Evolutionary conservation across 2,888 invertebrate genomes (phyloP).

Genomic region (Protula sp.): DNA sequence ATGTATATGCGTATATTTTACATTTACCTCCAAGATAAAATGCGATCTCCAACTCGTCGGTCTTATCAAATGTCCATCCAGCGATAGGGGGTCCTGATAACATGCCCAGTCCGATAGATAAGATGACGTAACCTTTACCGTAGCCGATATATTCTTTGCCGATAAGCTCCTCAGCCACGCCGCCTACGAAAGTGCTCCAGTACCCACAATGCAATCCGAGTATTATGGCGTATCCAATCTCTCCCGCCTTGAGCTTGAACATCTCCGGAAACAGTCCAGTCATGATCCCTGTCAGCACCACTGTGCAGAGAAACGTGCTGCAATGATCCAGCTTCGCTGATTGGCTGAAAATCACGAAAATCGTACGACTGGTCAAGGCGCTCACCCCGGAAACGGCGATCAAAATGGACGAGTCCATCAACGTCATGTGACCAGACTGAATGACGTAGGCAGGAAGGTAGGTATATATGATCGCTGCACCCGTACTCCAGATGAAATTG

Average conservation of each 20-base stretch:
- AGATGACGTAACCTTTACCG: slow-evolving; percentile 43
- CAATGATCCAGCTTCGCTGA: slow-evolving; percentile 45
- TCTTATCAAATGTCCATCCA: slow-evolving; percentile 22
- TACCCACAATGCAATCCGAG: slow-evolving; percentile 50
- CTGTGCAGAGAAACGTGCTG: slow-evolving; percentile 39
- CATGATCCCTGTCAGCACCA: slow-evolving; percentile 40
- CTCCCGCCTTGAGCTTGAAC: slow-evolving; percentile 42
- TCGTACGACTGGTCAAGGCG: slow-evolving; percentile 37
- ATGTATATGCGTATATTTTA: no score
- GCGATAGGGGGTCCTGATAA: slow-evolving; percentile 42
- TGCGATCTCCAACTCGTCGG: not conserved
- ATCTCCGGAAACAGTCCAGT: slow-evolving; percentile 43
- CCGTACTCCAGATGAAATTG: slow-evolving; percentile 48
- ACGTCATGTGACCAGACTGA: slow-evolving; percentile 19
- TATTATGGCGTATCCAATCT: slow-evolving; percentile 44
- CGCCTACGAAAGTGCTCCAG: slow-evolving; percentile 47
- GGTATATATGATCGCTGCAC: slow-evolving; percentile 42
- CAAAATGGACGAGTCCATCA: not conserved
- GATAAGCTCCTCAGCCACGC: slow-evolving; percentile 23
- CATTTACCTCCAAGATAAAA: not conserved
- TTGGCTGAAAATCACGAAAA: slow-evolving; percentile 46
- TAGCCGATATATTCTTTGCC: slow-evolving; percentile 33
- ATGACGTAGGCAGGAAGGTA: slow-evolving; percentile 44
- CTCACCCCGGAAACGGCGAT: slow-evolving; percentile 36
- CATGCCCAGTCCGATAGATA: slow-evolving; percentile 45